These are phyloP conservation scores for Oligia strigilis DNA, from an alignment of 2,888 invertebrate species.

Conservation along the genomic window DNA sequence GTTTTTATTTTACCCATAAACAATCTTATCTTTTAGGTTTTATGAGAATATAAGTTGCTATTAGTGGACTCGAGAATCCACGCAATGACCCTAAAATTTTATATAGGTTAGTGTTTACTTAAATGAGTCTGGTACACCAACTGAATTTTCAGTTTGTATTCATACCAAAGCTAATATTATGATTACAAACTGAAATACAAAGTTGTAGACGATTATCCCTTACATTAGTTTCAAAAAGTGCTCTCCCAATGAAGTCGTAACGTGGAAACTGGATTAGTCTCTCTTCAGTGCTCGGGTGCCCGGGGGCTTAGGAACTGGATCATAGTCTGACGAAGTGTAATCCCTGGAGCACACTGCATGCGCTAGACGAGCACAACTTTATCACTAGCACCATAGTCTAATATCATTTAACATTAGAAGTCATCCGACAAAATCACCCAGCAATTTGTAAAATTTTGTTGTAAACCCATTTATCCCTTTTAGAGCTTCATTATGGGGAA, in stretches of 20 bases:
- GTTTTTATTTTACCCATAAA: constrained; percentile 48
- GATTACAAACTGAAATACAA: not conserved
- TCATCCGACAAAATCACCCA: constrained; percentile 31
- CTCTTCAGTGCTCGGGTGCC: constrained; percentile 44
- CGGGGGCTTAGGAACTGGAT: constrained; percentile 56
- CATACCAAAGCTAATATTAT: constrained; percentile 20
- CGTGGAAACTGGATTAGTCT: constrained; percentile 60
- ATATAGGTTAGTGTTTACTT: constrained; percentile 43
- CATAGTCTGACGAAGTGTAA: constrained; percentile 65
- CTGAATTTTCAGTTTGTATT: constrained; percentile 37
- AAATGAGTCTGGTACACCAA: constrained; percentile 23
- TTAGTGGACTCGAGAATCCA: not conserved
- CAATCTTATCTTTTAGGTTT: constrained; percentile 64
- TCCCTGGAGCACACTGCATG: constrained; percentile 51
- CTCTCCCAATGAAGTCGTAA: constrained; percentile 54
- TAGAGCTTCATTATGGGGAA: constrained; percentile 47
- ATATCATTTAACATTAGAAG: constrained; percentile 50
- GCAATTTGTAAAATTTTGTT: constrained; percentile 43
- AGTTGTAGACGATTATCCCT: constrained; percentile 37
- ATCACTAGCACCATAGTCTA: constrained; percentile 41
- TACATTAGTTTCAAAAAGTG: constrained; percentile 53
- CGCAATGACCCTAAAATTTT: constrained; percentile 48
- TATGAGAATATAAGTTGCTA: not conserved
- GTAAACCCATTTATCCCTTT: constrained; percentile 47
- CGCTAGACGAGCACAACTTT: constrained; percentile 47